Conservation (phyloP, 2,888 invertebrate species). For the Eilema sororculum region DNA sequence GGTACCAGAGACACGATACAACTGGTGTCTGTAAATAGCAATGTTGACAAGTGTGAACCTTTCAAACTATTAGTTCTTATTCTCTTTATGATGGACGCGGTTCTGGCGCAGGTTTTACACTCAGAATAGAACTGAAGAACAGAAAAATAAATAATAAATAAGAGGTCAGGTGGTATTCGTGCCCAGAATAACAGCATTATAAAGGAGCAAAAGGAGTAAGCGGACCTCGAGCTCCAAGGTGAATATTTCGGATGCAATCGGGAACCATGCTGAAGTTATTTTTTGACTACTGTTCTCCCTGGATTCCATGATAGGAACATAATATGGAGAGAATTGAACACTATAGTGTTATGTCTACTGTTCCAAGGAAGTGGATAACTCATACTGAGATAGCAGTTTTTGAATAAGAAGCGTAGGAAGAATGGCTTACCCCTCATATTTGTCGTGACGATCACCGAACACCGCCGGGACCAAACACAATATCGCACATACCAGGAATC, state of each 20-base stretch:
- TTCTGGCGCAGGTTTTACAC: neutral
- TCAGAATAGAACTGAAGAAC: too few relatives aligned
- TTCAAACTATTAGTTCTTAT: neutral
- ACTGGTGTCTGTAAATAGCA: conserved; percentile 65
- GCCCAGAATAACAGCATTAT: neutral
- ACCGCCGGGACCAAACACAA: conserved; percentile 59
- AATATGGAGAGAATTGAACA: neutral
- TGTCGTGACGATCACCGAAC: conserved; percentile 69
- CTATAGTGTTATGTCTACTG: neutral
- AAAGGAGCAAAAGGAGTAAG: neutral
- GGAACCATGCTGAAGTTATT: too few relatives aligned
- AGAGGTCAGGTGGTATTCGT: neutral
- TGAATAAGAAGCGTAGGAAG: neutral
- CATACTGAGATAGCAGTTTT: neutral
- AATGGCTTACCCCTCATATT: conserved; percentile 78
- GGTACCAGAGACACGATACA: conserved; percentile 70
- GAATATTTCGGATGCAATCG: neutral
- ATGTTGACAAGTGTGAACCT: neutral
- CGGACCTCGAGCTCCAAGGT: too few relatives aligned
- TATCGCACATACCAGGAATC: conserved; percentile 61
- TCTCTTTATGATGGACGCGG: neutral
- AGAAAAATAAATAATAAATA: too few relatives aligned
- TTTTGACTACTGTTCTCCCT: too few relatives aligned
- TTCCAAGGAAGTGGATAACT: neutral
- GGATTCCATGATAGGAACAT: too few relatives aligned